Conservation (phyloP, 2,797 vertebrate species). For the Phalloptychus januarius region DNA sequence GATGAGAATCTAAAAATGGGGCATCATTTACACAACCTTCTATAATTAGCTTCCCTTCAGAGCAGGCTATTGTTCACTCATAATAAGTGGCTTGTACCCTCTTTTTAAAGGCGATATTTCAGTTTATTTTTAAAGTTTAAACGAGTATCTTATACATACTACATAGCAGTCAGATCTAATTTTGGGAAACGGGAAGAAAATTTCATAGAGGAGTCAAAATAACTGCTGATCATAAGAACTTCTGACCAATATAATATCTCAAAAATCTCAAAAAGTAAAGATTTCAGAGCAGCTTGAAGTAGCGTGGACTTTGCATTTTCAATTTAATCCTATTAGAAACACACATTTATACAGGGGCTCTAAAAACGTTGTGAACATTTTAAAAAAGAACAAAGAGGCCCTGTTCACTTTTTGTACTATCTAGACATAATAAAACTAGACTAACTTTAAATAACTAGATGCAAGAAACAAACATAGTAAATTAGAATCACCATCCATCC, state of each 20-base stretch:
- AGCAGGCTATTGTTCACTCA: not conserved
- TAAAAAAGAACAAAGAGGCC: too few species aligned
- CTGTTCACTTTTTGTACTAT: not conserved
- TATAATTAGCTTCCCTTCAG: conserved; percentile 12
- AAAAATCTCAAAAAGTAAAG: not conserved
- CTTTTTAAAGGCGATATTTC: not conserved
- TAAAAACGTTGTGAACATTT: not conserved
- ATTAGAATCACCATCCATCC: too few species aligned
- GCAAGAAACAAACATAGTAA: not conserved
- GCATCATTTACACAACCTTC: conserved; percentile 2
- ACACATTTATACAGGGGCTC: not conserved
- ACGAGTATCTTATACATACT: not conserved
- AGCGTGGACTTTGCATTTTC: not conserved
- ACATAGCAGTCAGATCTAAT: not conserved
- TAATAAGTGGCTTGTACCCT: not conserved
- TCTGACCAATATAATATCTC: not conserved
- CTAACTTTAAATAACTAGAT: not conserved
- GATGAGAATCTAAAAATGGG: conserved; percentile 28
- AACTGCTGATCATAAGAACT: not conserved
- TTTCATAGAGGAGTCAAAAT: not conserved
- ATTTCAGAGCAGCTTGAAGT: not conserved
- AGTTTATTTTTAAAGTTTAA: not conserved
- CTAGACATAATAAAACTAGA: too few species aligned
- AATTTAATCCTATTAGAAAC: not conserved
- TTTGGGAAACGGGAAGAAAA: not conserved